These are phyloP conservation scores for Eurystomus gularis DNA, from an alignment of 2,113 vertebrate species.

Conservation along the genomic window DNA sequence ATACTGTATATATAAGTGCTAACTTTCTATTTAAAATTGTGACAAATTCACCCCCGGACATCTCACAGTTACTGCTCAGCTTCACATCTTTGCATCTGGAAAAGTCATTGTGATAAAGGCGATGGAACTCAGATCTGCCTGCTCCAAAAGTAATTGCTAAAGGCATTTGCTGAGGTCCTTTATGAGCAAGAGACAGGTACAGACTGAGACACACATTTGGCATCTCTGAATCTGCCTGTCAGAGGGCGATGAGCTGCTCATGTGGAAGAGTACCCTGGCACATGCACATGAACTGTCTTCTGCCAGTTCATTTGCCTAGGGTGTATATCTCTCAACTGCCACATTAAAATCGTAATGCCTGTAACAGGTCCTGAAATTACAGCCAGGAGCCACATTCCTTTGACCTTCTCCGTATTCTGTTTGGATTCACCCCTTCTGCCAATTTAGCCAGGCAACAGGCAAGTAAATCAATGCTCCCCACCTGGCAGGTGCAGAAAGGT, in stretches of 20 bases:
- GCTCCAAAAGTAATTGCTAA: neutral
- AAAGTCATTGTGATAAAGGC: neutral
- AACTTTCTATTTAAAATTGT: neutral
- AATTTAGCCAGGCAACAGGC: neutral
- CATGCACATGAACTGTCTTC: neutral
- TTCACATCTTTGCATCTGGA: neutral
- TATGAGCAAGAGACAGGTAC: neutral
- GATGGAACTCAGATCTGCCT: neutral
- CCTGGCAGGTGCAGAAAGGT: slow-evolving; percentile 53
- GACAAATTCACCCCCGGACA: neutral
- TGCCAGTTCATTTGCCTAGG: neutral
- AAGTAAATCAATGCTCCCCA: neutral
- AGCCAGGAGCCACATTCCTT: neutral
- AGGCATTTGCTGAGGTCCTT: neutral
- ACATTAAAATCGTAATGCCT: neutral
- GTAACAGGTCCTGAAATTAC: neutral
- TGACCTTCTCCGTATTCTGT: neutral
- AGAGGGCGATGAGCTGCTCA: neutral
- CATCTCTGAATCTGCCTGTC: neutral
- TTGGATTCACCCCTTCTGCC: neutral
- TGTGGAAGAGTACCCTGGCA: neutral
- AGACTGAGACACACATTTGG: neutral
- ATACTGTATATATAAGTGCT: neutral
- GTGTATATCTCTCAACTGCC: neutral
- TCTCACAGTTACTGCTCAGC: neutral